phyloP scores from a whole-genome alignment of 2,888 invertebrate species.

The Phymatocera aterrima region DNA sequence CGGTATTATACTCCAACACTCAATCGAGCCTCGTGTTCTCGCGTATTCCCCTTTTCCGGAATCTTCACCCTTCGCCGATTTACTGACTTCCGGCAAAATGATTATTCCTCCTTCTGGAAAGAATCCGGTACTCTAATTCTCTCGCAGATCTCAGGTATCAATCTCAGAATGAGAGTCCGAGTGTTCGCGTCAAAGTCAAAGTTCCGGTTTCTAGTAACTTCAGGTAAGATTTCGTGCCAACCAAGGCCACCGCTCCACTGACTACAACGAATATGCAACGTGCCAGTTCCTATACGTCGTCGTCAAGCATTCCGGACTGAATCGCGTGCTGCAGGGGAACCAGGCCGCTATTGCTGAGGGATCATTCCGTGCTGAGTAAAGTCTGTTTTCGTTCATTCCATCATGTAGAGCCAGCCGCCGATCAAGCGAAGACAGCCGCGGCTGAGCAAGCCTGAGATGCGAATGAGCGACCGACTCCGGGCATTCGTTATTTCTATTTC shows the following conservation, averaged over 20 bases:
- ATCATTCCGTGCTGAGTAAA: constrained; percentile 52
- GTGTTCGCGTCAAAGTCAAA: constrained; percentile 52
- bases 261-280: constrained; percentile 52
- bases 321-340: constrained; percentile 56
- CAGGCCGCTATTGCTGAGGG: constrained; percentile 59
- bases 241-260: constrained; percentile 52
- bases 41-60: too few species aligned
- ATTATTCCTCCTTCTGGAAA: too few species aligned
- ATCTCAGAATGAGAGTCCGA: constrained; percentile 47
- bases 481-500: constrained; percentile 55
- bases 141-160: constrained; percentile 60
- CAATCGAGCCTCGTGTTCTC: too few species aligned
- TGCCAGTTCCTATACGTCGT: constrained; percentile 59
- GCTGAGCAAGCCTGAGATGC: constrained; percentile 65
- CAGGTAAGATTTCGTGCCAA: constrained; percentile 58
- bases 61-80: too few species aligned
- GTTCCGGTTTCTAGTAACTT: constrained; percentile 56
- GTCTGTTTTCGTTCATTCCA: constrained; percentile 55
- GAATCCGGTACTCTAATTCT: constrained; percentile 57
- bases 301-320: constrained; percentile 59
- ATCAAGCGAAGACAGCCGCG: constrained; percentile 57
- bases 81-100: too few species aligned
- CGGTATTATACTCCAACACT: too few species aligned
- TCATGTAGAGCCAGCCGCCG: constrained; percentile 56
- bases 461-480: constrained; percentile 75